These are phyloP conservation scores for Glomeris marginata DNA, from an alignment of 2,888 invertebrate species.

Conservation along the genomic window DNA sequence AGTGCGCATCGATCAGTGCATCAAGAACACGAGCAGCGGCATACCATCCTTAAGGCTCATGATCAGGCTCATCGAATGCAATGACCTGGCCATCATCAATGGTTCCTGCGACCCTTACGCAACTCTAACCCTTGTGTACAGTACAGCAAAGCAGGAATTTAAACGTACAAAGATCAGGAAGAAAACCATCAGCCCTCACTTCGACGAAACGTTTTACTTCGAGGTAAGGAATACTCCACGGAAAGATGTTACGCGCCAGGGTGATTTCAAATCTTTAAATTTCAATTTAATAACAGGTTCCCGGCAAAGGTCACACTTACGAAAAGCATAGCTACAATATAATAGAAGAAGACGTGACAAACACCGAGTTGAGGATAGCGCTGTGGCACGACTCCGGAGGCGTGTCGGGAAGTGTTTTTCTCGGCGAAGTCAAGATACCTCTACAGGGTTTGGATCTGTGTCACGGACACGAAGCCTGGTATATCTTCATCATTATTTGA, in stretches of 20 bases:
- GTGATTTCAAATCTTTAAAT: neutral
- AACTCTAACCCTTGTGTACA: constrained; percentile 52
- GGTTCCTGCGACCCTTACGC: constrained; percentile 86
- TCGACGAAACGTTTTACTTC: constrained; percentile 74
- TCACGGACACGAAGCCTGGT: constrained; percentile 60
- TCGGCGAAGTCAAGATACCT: constrained; percentile 72
- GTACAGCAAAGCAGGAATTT: constrained; percentile 59
- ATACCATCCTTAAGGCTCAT: constrained; percentile 31
- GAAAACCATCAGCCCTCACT: constrained; percentile 78
- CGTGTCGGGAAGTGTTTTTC: constrained; percentile 62
- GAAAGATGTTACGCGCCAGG: no score
- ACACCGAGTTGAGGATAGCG: constrained; percentile 46
- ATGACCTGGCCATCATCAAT: constrained; percentile 73
- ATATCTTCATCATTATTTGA: constrained; percentile 16
- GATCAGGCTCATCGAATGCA: constrained; percentile 60
- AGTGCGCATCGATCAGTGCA: constrained; percentile 49
- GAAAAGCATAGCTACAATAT: constrained; percentile 11
- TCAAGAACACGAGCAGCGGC: constrained; percentile 34
- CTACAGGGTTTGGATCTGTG: constrained; percentile 51
- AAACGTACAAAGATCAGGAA: constrained; percentile 73
- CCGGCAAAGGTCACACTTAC: constrained; percentile 11
- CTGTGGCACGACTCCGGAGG: constrained; percentile 74
- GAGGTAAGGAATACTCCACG: constrained; percentile 35
- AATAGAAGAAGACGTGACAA: constrained; percentile 12
- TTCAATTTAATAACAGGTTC: constrained; percentile 10